A percentile compares a stretch with the other conserved stretches of the same genome.
These are phyloP conservation scores for Diorhabda elongata DNA, from an alignment of 1,140 invertebrate genomes.

Conservation along the genomic window DNA sequence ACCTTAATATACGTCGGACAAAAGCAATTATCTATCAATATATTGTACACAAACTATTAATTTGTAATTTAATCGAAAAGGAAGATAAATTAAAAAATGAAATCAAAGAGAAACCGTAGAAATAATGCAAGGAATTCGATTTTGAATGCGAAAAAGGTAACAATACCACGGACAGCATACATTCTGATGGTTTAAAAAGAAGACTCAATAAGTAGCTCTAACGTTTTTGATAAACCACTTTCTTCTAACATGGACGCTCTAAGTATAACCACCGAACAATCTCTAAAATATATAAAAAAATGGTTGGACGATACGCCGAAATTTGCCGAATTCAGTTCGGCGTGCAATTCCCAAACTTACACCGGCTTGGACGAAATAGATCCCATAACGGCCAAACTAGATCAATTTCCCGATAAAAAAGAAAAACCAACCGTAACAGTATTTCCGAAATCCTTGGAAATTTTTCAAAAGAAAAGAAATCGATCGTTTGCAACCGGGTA, in stretches of 20 bases:
- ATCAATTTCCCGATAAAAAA: slow-evolving; percentile 30
- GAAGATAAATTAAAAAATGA: slow-evolving; percentile 37
- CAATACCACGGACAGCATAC: slow-evolving; percentile 35
- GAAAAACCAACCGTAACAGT: slow-evolving; percentile 40
- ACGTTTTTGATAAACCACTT: slow-evolving; percentile 9
- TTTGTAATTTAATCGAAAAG: slow-evolving; percentile 17
- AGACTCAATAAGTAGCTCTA: slow-evolving; percentile 24
- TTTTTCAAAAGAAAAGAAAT: slow-evolving; percentile 67
- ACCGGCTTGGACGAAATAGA: slow-evolving; percentile 53
- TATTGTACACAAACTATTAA: no score
- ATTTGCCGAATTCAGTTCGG: slow-evolving; percentile 66
- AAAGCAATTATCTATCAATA: no score
- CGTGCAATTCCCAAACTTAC: slow-evolving; percentile 65
- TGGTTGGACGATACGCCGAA: slow-evolving; percentile 81
- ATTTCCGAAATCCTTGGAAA: slow-evolving; percentile 44
- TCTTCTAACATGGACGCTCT: slow-evolving; percentile 62
- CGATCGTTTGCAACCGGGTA: slow-evolving; percentile 72
- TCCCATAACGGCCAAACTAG: slow-evolving; percentile 27
- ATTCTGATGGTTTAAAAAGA: slow-evolving; percentile 40
- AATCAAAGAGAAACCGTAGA: slow-evolving; percentile 29
- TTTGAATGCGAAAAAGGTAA: slow-evolving; percentile 39
- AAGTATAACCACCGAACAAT: slow-evolving; percentile 73
- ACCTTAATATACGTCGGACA: no score
- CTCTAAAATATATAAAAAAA: slow-evolving; percentile 82
- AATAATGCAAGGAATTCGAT: slow-evolving; percentile 27